phyloP scores from a whole-genome alignment of 1,140 invertebrate genomes.

The Drosophila bipectinata region DNA sequence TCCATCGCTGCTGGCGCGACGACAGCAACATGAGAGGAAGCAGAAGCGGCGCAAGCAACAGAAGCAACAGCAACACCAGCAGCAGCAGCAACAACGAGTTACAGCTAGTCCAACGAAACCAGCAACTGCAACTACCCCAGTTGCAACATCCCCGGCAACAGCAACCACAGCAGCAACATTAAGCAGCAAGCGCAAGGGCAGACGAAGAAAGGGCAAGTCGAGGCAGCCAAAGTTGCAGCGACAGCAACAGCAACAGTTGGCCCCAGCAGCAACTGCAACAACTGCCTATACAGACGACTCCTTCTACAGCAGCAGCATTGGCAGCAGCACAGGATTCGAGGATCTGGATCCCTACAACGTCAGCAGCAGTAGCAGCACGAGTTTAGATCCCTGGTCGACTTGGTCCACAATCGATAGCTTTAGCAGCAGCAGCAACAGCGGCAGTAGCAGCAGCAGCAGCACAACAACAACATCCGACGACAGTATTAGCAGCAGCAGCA shows the following conservation, averaged over 20 bases:
- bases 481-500: constrained; percentile 74
- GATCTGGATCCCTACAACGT: constrained; percentile 20
- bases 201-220: constrained; percentile 70
- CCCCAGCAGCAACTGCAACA: constrained; percentile 40
- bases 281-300: constrained; percentile 45
- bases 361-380: constrained; percentile 58
- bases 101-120: constrained; percentile 78
- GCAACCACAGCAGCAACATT: constrained; percentile 36
- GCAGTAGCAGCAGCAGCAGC: constrained; percentile 37
- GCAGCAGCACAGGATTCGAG: constrained; percentile 35
- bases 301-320: constrained; percentile 44
- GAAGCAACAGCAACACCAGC: constrained; percentile 47
- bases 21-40: constrained; percentile 72
- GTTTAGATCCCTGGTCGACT: constrained; percentile 61
- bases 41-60: constrained; percentile 67
- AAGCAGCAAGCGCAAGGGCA: constrained; percentile 67
- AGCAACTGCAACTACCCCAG: constrained; percentile 42
- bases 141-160: constrained; percentile 27
- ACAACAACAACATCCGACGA: constrained; percentile 62
- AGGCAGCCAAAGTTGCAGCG: constrained; percentile 27
- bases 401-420: constrained; percentile 66
- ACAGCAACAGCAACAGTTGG: constrained; percentile 31
- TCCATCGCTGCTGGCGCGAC: constrained; percentile 66
- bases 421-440: constrained; percentile 39
- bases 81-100: constrained; percentile 59